Base-by-base conservation (phyloP, 2,113 vertebrate species). In the Ia io region DNA sequence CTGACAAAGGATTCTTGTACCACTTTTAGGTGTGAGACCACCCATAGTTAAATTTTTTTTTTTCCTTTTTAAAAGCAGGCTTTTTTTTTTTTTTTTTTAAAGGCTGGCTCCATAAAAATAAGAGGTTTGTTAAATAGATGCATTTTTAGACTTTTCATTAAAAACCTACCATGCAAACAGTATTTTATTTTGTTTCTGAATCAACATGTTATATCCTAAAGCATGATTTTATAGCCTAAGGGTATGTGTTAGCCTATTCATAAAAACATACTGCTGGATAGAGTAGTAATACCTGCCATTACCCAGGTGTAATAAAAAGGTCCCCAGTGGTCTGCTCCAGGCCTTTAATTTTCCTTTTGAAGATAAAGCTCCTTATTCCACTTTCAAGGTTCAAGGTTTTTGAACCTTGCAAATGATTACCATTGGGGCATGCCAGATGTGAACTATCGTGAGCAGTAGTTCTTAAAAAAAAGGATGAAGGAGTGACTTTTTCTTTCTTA, bases 111-210 rank as follows among this genome's bases (percentile, higher is more conserved):
- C 93, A 78, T 96, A 96, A 96, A 96, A 97, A 93, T 53, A 91
- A 91, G 82, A 95, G 78, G 90, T 97, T 97, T 40, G n/a, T 95
- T 95, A 95, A 97, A 95, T 79, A 88, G 85, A 77, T 56, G 37
- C 90, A 93, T 70, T 82, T 97, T 94, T 73, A 90, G 88, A 73
- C 88, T 91, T 96, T 95, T 96, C 96, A 95, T 95, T 96, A 93
- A 95, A 91, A 94, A 70, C 42, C 80, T 73, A 78, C 90, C 85
- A 83, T 96, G 70, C 96, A 90, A 93, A 91, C 96, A 92, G 84
- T 96, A 85, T 96, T 97, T 97, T 97, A 97, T 92, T 96, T 92
- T 92, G 92, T 95, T 92, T 96, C 92, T 96, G 96, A 97, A 92
- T 95, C 96, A 95, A 95, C 95, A 95, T 92, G 67, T 88, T 93